A percentile compares a stretch with the other conserved stretches of the same genome.
Conservation (phyloP, 1,140 invertebrate genomes). For the Meteorus sp. region DNA sequence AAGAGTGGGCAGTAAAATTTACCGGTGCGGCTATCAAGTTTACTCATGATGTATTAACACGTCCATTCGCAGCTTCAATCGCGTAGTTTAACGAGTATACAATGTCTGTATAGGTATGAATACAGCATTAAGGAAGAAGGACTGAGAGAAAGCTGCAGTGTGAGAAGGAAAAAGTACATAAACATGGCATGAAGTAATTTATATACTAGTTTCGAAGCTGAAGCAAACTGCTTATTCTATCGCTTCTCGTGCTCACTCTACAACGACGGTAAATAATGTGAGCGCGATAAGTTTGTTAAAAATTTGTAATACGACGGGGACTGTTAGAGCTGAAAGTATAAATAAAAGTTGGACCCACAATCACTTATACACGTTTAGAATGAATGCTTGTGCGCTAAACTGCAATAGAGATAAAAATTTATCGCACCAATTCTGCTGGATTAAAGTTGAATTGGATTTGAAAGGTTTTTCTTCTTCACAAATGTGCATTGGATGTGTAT, state of each 20-base stretch:
- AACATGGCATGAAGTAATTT: slow-evolving; percentile 10
- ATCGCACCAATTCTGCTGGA: too few species aligned
- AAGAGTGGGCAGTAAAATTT: background rate
- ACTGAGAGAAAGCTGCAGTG: background rate
- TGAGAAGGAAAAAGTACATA: background rate
- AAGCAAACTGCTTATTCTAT: slow-evolving; percentile 16
- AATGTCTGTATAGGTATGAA: too few species aligned
- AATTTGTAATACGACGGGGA: background rate
- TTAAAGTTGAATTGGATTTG: too few species aligned
- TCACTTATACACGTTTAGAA: too few species aligned
- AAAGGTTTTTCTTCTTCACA: too few species aligned
- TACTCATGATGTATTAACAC: background rate
- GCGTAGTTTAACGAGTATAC: background rate
- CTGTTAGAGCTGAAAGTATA: background rate
- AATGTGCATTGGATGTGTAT: too few species aligned
- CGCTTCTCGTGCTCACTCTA: slow-evolving; percentile 5
- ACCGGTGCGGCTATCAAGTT: background rate
- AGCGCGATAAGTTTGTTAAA: slow-evolving; percentile 16
- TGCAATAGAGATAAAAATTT: too few species aligned
- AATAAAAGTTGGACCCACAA: too few species aligned
- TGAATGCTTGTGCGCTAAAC: too few species aligned
- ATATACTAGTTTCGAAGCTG: slow-evolving; percentile 7
- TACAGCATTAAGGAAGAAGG: background rate
- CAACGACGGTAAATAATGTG: slow-evolving; percentile 4
- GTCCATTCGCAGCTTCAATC: background rate